These are phyloP conservation scores for Aulostomus chinensis DNA, from an alignment of 2,797 vertebrate genomes.

Conservation along the genomic window DNA sequence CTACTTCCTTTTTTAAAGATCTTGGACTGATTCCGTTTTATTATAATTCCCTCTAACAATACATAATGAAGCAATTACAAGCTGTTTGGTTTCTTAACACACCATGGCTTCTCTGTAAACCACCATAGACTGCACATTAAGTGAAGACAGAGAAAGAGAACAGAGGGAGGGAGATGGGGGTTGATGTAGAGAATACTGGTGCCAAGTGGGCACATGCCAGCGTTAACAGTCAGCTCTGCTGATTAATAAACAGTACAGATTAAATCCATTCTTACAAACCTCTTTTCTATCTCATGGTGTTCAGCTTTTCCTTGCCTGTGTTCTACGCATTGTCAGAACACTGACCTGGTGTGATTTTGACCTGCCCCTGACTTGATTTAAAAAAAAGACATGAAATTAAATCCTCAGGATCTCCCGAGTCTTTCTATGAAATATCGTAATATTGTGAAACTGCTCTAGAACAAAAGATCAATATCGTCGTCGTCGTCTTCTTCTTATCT, in stretches of 20 bases:
- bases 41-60: slow-evolving; percentile 38
- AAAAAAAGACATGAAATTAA: too few relatives aligned
- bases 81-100: slow-evolving; percentile 40
- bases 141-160: slow-evolving; percentile 22
- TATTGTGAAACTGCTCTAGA: too few relatives aligned
- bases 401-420: too few relatives aligned
- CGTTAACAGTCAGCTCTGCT: slow-evolving; percentile 33
- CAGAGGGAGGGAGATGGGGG: slow-evolving; percentile 1
- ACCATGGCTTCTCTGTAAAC: slow-evolving; percentile 14
- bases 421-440: too few relatives aligned
- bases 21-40: slow-evolving; percentile 29
- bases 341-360: slow-evolving; percentile 13
- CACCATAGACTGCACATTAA: slow-evolving; percentile 26
- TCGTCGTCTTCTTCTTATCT: too few relatives aligned
- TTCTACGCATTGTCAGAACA: slow-evolving; percentile 5
- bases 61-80: slow-evolving; percentile 48
- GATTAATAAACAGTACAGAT: too few relatives aligned
- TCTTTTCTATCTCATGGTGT: neutral
- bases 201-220: slow-evolving; percentile 58
- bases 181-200: slow-evolving; percentile 5
- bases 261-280: neutral
- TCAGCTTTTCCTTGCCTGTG: neutral
- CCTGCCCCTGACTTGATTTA: too few relatives aligned
- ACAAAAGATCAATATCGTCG: too few relatives aligned
- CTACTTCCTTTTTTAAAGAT: slow-evolving; percentile 1